Evolutionary conservation across 2,888 invertebrate genomes (phyloP).

Genomic region (Campoletis raptor): DNA sequence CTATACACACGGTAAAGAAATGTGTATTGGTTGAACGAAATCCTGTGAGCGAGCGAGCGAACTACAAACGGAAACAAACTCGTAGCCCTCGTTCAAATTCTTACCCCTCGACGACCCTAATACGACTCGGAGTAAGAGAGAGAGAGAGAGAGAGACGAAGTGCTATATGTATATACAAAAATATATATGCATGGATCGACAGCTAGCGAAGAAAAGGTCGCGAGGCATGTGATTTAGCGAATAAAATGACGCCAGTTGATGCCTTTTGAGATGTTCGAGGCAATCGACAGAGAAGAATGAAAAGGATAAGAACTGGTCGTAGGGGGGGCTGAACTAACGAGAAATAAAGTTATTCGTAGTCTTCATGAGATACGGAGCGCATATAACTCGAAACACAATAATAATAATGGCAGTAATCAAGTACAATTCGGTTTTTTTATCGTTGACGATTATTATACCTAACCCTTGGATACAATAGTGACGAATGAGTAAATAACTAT

Average conservation of each 20-base stretch:
- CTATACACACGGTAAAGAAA: background rate
- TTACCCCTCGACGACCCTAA: conserved; percentile 48
- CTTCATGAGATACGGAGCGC: conserved; percentile 45
- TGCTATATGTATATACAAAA: conserved; percentile 4
- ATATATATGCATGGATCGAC: background rate
- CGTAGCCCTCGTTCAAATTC: conserved; percentile 68
- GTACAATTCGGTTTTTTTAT: conserved; percentile 82
- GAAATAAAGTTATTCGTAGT: conserved; percentile 78
- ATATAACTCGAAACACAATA: conserved; percentile 42
- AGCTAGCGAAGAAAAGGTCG: conserved; percentile 24
- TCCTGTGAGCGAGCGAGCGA: conserved; percentile 21
- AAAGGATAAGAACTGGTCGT: conserved; percentile 51
- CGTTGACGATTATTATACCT: conserved; percentile 80
- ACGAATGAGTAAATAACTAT: background rate
- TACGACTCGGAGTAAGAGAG: background rate
- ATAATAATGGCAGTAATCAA: conserved; percentile 82
- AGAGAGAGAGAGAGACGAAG: background rate
- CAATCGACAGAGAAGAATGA: background rate
- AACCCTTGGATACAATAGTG: conserved; percentile 6
- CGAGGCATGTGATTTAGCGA: conserved; percentile 4
- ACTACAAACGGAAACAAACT: conserved; percentile 76
- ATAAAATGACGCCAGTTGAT: background rate
- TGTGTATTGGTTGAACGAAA: conserved; percentile 23
- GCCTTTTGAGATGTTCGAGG: background rate
- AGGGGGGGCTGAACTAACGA: conserved; percentile 77